Conservation (phyloP, 2,888 invertebrate species). For the Dioctria linearis region DNA sequence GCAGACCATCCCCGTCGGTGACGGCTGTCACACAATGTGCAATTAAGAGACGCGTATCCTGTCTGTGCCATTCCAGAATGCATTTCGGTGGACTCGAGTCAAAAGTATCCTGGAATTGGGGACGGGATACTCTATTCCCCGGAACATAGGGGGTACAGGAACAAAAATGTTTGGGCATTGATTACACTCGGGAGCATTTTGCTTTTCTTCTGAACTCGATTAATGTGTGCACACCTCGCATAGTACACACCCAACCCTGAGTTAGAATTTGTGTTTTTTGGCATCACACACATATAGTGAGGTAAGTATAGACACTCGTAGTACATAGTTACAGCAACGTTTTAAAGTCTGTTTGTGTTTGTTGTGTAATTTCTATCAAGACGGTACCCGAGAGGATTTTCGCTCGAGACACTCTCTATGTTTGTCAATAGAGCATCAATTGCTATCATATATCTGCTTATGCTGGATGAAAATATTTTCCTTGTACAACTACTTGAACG, state of each 20-base stretch:
- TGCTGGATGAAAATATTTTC: not conserved
- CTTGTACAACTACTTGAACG: not conserved
- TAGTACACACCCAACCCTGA: not conserved
- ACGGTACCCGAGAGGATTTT: not conserved
- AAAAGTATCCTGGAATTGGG: constrained; percentile 32
- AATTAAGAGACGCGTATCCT: constrained; percentile 53
- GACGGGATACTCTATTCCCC: not conserved
- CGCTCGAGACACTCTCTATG: not conserved
- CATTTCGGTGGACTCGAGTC: constrained; percentile 37
- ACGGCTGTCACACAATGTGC: constrained; percentile 55
- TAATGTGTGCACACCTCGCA: constrained; percentile 10
- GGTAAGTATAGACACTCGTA: too few species aligned
- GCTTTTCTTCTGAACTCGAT: constrained; percentile 19
- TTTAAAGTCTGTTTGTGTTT: too few species aligned
- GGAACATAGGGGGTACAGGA: constrained; percentile 17
- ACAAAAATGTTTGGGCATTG: constrained; percentile 35
- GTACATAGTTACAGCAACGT: too few species aligned
- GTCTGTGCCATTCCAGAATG: constrained; percentile 21
- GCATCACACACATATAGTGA: not conserved
- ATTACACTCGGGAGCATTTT: constrained; percentile 2
- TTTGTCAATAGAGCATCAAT: not conserved
- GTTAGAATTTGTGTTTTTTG: not conserved
- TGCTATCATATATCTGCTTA: not conserved
- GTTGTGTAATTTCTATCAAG: not conserved
- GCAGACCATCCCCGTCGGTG: constrained; percentile 43